These are phyloP conservation scores for Clarias batrachus DNA, from an alignment of 2,113 vertebrate genomes.

Conservation along the genomic window DNA sequence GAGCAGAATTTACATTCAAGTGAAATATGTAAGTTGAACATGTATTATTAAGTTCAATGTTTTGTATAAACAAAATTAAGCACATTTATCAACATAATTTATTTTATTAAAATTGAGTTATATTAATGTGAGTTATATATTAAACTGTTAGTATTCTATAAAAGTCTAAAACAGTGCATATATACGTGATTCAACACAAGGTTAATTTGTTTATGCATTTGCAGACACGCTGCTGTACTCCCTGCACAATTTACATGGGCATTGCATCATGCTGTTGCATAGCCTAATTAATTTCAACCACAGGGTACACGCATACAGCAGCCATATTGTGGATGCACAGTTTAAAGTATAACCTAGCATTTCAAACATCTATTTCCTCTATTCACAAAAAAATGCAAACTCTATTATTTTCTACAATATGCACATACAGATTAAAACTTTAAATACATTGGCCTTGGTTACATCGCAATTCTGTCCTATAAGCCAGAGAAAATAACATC, in stretches of 20 bases:
- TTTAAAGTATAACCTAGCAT: neutral
- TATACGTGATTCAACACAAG: no score
- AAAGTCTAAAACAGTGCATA: no score
- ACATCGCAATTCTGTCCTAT: neutral
- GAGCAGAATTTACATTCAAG: no score
- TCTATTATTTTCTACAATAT: neutral
- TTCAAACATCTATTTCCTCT: neutral
- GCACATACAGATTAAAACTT: neutral
- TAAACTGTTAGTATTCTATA: no score
- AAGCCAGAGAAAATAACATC: slow-evolving; percentile 4
- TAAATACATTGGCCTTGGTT: neutral
- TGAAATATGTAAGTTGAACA: no score
- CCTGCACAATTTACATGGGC: neutral
- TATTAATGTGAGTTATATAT: no score
- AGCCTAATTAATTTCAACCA: neutral
- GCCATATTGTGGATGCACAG: neutral
- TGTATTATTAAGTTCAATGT: no score
- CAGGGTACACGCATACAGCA: neutral
- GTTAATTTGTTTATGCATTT: no score
- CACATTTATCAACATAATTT: no score
- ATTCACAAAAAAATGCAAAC: no score
- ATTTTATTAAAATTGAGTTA: no score
- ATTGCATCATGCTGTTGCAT: neutral
- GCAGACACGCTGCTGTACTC: neutral
- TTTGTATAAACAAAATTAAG: no score